Percentiles rank a stretch among this genome's conserved stretches.
phyloP scores from a whole-genome alignment of 1,140 invertebrate species.

The Euwallacea similis region DNA sequence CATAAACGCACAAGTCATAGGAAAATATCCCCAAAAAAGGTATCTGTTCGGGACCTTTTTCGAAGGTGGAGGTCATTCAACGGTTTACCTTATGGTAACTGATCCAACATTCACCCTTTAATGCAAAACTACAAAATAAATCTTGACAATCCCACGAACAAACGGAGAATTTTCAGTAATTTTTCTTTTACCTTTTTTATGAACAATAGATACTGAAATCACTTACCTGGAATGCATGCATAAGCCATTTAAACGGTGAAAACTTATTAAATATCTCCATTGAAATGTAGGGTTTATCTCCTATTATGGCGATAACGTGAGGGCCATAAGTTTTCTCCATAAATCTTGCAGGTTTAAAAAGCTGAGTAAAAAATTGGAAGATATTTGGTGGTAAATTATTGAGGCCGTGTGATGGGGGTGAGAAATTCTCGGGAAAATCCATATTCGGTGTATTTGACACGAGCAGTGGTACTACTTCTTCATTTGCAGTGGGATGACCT shows the following conservation, averaged over 20 bases:
- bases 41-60: not conserved
- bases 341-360: constrained; percentile 10
- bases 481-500: too few species aligned
- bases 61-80: too few species aligned
- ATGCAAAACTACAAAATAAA: not conserved
- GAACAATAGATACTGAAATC: not conserved
- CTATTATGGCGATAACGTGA: constrained; percentile 11
- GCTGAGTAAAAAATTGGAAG: constrained; percentile 11
- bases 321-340: constrained; percentile 21
- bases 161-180: not conserved
- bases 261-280: constrained; percentile 23
- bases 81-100: too few species aligned
- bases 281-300: constrained; percentile 25
- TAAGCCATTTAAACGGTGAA: constrained; percentile 21
- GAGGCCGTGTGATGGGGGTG: too few species aligned
- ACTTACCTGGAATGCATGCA: constrained; percentile 21
- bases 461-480: too few species aligned
- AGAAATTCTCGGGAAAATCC: too few species aligned
- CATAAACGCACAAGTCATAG: too few species aligned
- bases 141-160: not conserved
- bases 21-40: not conserved
- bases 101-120: too few species aligned
- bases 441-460: too few species aligned
- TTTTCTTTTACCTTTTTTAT: not conserved
- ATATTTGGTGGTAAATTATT: constrained; percentile 2